Percentiles rank a stretch among this genome's conserved stretches.
Evolutionary conservation across 2,797 vertebrate species (phyloP).

Genomic region (Argya squamiceps): DNA sequence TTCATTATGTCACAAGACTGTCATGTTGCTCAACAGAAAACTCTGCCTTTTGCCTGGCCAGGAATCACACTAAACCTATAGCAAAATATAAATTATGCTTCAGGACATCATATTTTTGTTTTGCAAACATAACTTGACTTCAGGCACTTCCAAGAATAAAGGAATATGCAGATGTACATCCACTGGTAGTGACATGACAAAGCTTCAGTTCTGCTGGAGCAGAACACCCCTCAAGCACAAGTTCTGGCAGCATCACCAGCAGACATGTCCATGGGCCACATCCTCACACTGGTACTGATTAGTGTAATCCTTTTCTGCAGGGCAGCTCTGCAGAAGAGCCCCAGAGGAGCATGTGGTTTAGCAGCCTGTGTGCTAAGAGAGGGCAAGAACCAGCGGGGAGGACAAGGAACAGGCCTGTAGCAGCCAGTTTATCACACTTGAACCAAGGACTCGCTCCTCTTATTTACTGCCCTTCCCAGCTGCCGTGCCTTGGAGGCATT

Average conservation of each 20-base stretch:
- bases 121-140: background rate
- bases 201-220: background rate
- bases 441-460: background rate
- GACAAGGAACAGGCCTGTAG: background rate
- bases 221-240: background rate
- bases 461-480: background rate
- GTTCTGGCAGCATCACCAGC: background rate
- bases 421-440: background rate
- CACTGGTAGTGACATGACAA: background rate
- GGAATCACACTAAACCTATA: background rate
- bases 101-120: background rate
- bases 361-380: background rate
- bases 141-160: background rate
- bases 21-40: background rate
- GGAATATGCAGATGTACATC: background rate
- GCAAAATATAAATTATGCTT: slow-evolving; percentile 14
- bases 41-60: background rate
- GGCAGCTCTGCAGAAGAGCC: background rate
- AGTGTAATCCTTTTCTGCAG: background rate
- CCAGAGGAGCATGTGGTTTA: background rate
- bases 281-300: background rate
- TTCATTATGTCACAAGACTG: slow-evolving; percentile 61
- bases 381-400: background rate
- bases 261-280: background rate
- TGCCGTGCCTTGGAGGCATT: background rate